phyloP scores from a whole-genome alignment of 1,140 invertebrate species.

The Ctenoplectra terminalis region DNA sequence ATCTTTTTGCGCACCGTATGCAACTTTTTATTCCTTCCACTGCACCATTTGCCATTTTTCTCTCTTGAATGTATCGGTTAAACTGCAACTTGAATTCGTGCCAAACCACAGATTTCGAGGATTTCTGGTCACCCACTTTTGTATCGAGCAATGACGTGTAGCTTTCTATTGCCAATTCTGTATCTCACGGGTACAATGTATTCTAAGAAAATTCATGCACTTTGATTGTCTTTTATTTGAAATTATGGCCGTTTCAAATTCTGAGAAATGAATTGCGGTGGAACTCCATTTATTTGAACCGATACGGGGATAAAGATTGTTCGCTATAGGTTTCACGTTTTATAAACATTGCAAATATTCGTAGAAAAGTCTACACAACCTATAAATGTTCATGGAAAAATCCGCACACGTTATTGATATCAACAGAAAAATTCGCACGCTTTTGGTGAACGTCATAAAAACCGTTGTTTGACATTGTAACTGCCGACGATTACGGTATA shows the following conservation, averaged over 20 bases:
- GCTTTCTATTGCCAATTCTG: neutral
- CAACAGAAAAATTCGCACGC: too few relatives aligned
- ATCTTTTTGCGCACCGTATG: neutral
- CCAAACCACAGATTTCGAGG: conserved; percentile 41
- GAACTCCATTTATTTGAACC: too few relatives aligned
- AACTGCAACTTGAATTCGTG: conserved; percentile 47
- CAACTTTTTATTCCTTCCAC: neutral
- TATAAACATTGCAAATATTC: too few relatives aligned
- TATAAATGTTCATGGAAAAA: too few relatives aligned
- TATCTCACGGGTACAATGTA: neutral
- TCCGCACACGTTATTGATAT: too few relatives aligned
- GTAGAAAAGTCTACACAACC: too few relatives aligned
- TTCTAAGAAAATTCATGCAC: neutral
- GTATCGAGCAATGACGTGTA: conserved; percentile 34
- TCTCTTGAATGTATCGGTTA: conserved; percentile 32
- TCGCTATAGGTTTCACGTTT: too few relatives aligned
- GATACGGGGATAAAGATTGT: too few relatives aligned
- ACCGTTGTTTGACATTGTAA: too few relatives aligned
- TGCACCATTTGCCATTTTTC: conserved; percentile 30
- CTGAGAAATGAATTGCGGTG: too few relatives aligned
- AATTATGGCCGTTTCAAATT: neutral
- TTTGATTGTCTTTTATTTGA: neutral
- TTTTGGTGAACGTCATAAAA: too few relatives aligned
- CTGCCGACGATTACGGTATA: too few relatives aligned
- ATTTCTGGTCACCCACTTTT: conserved; percentile 40